These are phyloP conservation scores for Trochalopteron elliotii DNA, from an alignment of 2,113 vertebrate species.

Conservation along the genomic window DNA sequence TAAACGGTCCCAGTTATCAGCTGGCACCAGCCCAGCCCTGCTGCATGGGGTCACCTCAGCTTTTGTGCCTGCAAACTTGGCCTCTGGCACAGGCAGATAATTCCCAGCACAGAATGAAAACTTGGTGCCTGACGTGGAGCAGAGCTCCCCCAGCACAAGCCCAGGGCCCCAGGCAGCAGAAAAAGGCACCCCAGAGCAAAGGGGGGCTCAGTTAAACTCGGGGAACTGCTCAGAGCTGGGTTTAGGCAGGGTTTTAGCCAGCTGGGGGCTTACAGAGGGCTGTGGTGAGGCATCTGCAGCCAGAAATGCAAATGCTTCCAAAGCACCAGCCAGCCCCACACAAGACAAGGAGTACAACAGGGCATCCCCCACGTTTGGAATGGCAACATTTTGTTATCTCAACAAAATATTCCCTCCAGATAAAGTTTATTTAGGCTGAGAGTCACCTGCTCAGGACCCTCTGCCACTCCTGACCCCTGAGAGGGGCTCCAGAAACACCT, in stretches of 20 bases:
- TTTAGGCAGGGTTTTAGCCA: accelerated
- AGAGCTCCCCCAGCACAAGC: background rate
- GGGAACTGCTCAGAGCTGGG: background rate
- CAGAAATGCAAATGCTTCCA: background rate
- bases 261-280: background rate
- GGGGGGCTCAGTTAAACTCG: background rate
- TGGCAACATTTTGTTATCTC: background rate
- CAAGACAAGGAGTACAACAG: accelerated
- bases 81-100: background rate
- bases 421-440: background rate
- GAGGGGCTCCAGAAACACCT: background rate
- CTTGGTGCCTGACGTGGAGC: background rate
- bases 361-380: accelerated
- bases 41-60: background rate
- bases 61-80: background rate
- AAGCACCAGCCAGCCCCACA: background rate
- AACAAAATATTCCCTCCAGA: background rate
- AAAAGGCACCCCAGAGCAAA: background rate
- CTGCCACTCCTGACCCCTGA: accelerated
- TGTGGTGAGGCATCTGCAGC: background rate
- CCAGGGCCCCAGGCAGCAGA: background rate
- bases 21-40: background rate
- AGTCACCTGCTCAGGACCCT: background rate
- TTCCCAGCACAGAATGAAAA: background rate
- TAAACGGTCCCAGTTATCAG: background rate